These are phyloP conservation scores for Ischnus inquisitorius DNA, from an alignment of 2,888 invertebrate genomes.

Conservation along the genomic window DNA sequence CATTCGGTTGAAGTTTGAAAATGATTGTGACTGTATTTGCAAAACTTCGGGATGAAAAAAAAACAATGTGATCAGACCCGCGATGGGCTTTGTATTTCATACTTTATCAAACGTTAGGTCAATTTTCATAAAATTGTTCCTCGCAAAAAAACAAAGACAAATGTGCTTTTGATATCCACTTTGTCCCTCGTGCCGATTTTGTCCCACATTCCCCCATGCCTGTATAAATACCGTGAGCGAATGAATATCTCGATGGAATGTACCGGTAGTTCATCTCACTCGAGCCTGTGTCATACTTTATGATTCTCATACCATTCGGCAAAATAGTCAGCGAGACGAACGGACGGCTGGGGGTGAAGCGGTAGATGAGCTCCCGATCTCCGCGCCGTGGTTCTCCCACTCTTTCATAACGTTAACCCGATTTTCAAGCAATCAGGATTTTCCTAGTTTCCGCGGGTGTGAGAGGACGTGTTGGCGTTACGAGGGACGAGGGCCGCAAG, in stretches of 20 bases:
- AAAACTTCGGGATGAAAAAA: too few species aligned
- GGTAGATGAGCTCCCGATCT: conserved; percentile 16
- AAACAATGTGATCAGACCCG: too few species aligned
- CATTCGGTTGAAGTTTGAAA: too few species aligned
- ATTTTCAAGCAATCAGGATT: conserved; percentile 75
- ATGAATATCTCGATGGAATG: background rate
- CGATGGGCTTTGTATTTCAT: too few species aligned
- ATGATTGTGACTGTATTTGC: too few species aligned
- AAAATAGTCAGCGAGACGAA: conserved; percentile 17
- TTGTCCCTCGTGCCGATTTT: too few species aligned
- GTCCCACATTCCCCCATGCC: background rate
- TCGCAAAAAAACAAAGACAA: too few species aligned
- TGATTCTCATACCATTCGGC: conserved; percentile 5
- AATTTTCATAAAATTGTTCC: too few species aligned
- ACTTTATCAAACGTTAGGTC: too few species aligned
- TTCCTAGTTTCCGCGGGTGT: conserved; percentile 55
- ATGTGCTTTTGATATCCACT: too few species aligned
- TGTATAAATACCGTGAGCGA: background rate
- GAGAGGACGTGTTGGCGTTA: conserved; percentile 27
- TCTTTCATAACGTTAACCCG: conserved; percentile 70
- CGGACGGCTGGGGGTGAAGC: too few species aligned
- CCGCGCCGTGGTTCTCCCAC: conserved; percentile 20
- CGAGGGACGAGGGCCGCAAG: conserved; percentile 33
- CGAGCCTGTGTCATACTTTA: conserved; percentile 29
- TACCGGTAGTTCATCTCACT: background rate